Base-by-base conservation (phyloP, 2,797 vertebrate genomes). In the Cryptoprocta ferox region DNA sequence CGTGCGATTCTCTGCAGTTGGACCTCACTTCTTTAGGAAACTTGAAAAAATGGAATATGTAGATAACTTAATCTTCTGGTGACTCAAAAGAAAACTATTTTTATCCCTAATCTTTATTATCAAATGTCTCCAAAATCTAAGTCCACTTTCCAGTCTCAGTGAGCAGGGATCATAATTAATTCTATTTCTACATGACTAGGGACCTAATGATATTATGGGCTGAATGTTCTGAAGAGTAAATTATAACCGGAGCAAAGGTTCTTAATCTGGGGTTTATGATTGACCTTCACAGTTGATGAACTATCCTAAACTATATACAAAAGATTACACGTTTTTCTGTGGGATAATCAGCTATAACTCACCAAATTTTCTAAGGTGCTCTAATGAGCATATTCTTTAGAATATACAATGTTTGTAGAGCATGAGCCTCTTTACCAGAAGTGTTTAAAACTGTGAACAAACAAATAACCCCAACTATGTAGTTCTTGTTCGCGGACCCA, bases 21-120 rank as follows among this genome's bases (percentile, higher is more conserved):
- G 45, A 81, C 2, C 28, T 92, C 70, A 73, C 30, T 91, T 84
- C 96, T 76, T 95, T 80, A 84, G 48, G 89, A 85, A 96, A 76
- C 12, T 80, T 92, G 5, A 75, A 93, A 75, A 97, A 95, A 65
- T 85, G 28, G 42, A 21, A 21, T 70, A 56, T 50, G 21, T 24
- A 92, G 24, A 56, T 68, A 70, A 81, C 87, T 93, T 76, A 32
- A 56, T 75, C 83, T 93, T 93, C 50, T 84, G 9, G 21, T 68
- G 26, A 95, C 32, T 76, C 39, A 68, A 90, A 66, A 89, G 12
- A 79, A 92, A 73, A 70, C 26, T 1, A 59, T 59, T 88, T 96
- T 91, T 73, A 70, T 50, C 79, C 32, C 53, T 45, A 92, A 66
- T n/a, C 4, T 78, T 91, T 78, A 76, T 70, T 82, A 84, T 61